Conservation (phyloP, 2,113 vertebrate genomes). For the Corvus hawaiiensis region DNA sequence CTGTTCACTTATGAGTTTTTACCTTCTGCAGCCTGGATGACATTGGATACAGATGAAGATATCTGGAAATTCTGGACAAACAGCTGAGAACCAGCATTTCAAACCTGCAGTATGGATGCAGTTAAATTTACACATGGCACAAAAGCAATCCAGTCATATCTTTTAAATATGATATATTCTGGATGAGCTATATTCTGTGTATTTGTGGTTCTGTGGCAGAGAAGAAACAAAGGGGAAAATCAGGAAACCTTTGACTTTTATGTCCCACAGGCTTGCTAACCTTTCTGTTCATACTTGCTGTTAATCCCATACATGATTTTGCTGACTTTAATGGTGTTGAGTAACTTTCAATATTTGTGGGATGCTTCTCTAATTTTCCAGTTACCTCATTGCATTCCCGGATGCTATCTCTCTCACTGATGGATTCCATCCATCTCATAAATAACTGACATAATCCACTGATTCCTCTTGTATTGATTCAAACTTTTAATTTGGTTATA, state of each 20-base stretch:
- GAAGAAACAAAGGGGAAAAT: background rate
- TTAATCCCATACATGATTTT: background rate
- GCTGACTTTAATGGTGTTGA: background rate
- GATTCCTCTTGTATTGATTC: background rate
- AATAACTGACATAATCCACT: slow-evolving; percentile 3
- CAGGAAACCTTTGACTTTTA: background rate
- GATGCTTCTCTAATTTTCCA: background rate
- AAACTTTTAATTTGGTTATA: background rate
- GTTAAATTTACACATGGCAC: background rate
- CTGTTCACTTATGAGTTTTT: background rate
- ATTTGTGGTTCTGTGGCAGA: background rate
- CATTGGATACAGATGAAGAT: background rate
- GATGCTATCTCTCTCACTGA: background rate
- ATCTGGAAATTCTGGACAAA: background rate
- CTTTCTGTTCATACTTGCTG: background rate
- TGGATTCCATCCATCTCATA: background rate
- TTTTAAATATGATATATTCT: background rate
- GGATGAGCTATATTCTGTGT: background rate
- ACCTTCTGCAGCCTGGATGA: background rate
- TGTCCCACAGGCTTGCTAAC: background rate
- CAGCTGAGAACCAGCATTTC: background rate
- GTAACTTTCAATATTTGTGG: background rate
- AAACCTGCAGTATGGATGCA: background rate
- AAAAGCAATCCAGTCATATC: background rate
- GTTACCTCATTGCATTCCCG: background rate